Evolutionary conservation across 37 sponge, comb jelly and placozoan species (phyloP), one percentile per base, ranked within the genome.

Genomic region (Theonella swinhoei): DNA sequence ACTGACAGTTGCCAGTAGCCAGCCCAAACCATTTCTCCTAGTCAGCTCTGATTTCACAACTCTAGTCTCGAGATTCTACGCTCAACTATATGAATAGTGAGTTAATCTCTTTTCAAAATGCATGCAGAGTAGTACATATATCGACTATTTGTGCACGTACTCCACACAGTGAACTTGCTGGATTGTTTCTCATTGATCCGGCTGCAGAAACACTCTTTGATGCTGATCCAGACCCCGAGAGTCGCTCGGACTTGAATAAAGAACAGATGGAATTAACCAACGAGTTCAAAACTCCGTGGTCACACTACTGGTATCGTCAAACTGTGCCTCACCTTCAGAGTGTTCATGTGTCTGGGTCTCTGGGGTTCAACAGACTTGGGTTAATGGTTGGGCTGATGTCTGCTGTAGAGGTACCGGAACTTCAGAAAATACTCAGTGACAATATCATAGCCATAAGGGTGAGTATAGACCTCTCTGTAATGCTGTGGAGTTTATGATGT

Each of bases 51-150:
- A 89, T 58, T 89, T 64, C 62, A 39, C 80, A 8, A 79, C 85
- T 11, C 47, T 89, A 19, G 30, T 89, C 0, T 72, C 89, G 5
- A 37, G 89, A 62, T 90, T 85, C 72, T 90, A 90, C 82, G 80
- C 91, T 64, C 87, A 82, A 33, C 63, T 81, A 1, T 85, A 90
- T 71, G 91, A 85, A 76, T 62, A 85, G 89, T 89, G 35, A 83
- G 84, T 47, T 4, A 19, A 34, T 63, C 4, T 22, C 26, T 47
- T 47, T 47, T 47, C 54, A 47, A 17, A 14, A 14, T 26, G 24
- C 9, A 62, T 22, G 58, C 59, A 60, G 20, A 77, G 20, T 58
- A 34, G 24, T 62, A 20, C 23, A 47, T 47, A 47, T 47, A 7
- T 47, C 14, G 7, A 7, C 7, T 47, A 14, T 47, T 17, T 47